Evolutionary conservation across 2,113 vertebrate genomes (phyloP).

Genomic region (Meriones unguiculatus): DNA sequence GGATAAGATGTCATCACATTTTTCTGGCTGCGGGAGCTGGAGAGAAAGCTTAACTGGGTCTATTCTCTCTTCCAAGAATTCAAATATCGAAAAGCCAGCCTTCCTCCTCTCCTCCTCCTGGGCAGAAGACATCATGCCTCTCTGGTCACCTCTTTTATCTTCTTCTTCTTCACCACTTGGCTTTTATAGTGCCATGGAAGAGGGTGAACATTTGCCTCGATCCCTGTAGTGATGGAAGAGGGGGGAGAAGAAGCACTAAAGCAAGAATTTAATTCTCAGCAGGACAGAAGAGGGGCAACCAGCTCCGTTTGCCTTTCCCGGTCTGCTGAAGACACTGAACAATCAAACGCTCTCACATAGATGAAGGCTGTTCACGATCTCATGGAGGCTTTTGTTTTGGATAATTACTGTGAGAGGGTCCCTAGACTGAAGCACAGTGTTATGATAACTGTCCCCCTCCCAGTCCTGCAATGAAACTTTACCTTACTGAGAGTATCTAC

Average conservation of each 20-base stretch:
- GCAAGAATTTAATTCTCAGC: background rate
- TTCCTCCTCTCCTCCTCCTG: background rate
- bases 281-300: background rate
- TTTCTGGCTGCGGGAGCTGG: background rate
- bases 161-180: background rate
- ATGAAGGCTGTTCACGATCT: background rate
- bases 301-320: background rate
- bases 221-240: background rate
- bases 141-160: background rate
- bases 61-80: background rate
- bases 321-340: background rate
- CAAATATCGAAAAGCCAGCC: background rate
- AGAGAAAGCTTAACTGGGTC: conserved; percentile 19
- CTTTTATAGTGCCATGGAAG: conserved; percentile 25
- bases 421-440: background rate
- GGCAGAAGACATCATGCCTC: background rate
- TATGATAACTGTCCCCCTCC: conserved; percentile 45
- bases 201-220: background rate
- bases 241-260: background rate
- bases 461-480: conserved; percentile 10
- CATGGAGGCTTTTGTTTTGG: conserved; percentile 22
- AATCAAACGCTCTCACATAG: background rate
- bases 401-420: conserved; percentile 39
- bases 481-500: conserved; percentile 37
- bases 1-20: background rate